These are phyloP conservation scores for Apostichopus californicus DNA, from an alignment of 35 echinoderm and acorn worm genomes.

Conservation along the genomic window DNA sequence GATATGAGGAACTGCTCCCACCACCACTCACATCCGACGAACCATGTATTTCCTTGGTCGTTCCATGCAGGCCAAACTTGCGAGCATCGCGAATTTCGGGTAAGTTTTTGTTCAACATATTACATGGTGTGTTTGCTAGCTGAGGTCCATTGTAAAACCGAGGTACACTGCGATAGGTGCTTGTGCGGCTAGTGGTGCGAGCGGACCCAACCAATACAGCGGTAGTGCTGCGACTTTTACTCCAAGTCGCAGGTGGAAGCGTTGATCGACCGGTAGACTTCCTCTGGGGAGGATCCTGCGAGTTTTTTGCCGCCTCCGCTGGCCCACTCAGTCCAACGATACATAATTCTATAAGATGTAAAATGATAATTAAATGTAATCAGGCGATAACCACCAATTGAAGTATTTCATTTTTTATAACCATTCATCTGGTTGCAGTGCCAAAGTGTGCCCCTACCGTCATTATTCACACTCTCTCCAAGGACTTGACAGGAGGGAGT, in stretches of 20 bases:
- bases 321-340: constrained; percentile 38
- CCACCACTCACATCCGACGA: not conserved
- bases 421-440: too few relatives aligned
- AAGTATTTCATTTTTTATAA: too few relatives aligned
- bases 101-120: not conserved
- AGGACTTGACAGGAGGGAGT: too few relatives aligned
- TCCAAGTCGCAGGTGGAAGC: not conserved
- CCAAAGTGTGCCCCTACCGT: not conserved
- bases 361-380: too few relatives aligned
- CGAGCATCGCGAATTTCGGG: constrained; percentile 1
- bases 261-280: constrained; percentile 29
- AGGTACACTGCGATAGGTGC: constrained; percentile 18
- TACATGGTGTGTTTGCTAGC: constrained; percentile 7
- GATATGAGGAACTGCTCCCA: not conserved
- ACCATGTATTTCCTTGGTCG: constrained; percentile 31
- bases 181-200: constrained; percentile 19
- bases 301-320: not conserved
- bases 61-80: constrained; percentile 2
- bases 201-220: constrained; percentile 24
- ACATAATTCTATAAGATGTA: not conserved
- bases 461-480: too few relatives aligned
- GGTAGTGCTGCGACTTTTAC: constrained; percentile 38
- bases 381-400: too few relatives aligned
- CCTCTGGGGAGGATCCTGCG: not conserved
- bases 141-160: constrained; percentile 26